These are phyloP conservation scores for Epinephelus malabaricus DNA, from an alignment of 2,797 vertebrate species.

Conservation along the genomic window DNA sequence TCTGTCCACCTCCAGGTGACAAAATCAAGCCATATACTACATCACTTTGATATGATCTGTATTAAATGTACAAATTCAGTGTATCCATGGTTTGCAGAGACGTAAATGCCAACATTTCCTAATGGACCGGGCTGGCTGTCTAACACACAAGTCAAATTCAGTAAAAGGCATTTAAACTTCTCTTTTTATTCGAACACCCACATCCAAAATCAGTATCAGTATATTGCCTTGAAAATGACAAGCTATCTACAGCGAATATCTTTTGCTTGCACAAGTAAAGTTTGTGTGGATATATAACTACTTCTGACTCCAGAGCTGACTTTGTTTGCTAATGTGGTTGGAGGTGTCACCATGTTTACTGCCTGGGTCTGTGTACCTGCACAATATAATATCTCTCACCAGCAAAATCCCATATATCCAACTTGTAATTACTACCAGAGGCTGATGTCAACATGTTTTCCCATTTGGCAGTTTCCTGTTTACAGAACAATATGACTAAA, in stretches of 20 bases:
- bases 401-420: conserved; percentile 28
- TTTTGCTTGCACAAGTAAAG: background rate
- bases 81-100: too few relatives aligned
- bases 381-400: conserved; percentile 19
- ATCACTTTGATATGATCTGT: too few relatives aligned
- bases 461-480: conserved; percentile 22
- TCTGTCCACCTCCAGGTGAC: too few relatives aligned
- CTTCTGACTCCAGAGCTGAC: background rate
- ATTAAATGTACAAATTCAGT: too few relatives aligned
- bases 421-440: conserved; percentile 37
- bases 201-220: too few relatives aligned
- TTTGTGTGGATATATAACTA: conserved; percentile 10
- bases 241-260: background rate
- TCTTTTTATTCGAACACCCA: too few relatives aligned
- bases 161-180: too few relatives aligned
- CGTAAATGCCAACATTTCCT: too few relatives aligned
- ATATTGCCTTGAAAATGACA: background rate
- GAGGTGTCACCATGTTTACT: background rate
- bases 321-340: conserved; percentile 14
- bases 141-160: too few relatives aligned
- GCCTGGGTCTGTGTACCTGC: conserved; percentile 2
- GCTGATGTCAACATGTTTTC: conserved; percentile 24
- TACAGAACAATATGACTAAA: conserved; percentile 10
- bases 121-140: too few relatives aligned
- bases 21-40: too few relatives aligned